These are phyloP conservation scores for Pipistrellus nathusii DNA, from an alignment of 2,797 vertebrate species.

Conservation along the genomic window DNA sequence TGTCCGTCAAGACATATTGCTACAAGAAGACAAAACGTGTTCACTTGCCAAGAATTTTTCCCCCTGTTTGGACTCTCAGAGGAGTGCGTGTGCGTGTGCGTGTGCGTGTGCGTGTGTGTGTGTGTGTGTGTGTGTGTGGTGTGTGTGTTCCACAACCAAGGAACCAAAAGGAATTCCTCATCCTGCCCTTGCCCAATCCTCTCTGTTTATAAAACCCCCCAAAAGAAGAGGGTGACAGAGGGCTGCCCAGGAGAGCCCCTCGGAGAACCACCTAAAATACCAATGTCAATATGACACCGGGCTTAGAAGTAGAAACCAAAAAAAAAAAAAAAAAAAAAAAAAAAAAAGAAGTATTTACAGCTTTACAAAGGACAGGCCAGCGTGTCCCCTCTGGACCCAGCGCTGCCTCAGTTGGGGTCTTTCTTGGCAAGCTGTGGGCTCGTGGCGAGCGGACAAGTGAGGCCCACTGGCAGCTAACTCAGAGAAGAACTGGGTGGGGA, in stretches of 20 bases:
- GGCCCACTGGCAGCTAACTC: conserved; percentile 62
- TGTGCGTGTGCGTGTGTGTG: too few relatives aligned
- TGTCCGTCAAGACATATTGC: conserved; percentile 72
- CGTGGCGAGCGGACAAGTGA: neutral
- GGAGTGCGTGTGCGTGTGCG: neutral
- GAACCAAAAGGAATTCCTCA: conserved; percentile 29
- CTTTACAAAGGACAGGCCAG: conserved; percentile 85
- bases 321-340: neutral
- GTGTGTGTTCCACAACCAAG: conserved; percentile 41
- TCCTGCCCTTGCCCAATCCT: conserved; percentile 68
- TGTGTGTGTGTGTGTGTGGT: neutral
- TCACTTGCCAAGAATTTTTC: neutral
- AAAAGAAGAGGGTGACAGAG: conserved; percentile 57
- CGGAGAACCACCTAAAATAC: conserved; percentile 83
- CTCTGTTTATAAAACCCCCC: conserved; percentile 76
- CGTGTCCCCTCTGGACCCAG: neutral
- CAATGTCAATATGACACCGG: conserved; percentile 90
- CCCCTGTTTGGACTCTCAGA: conserved; percentile 34
- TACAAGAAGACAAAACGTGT: conserved; percentile 30
- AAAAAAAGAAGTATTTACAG: conserved; percentile 90
- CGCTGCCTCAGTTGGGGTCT: conserved; percentile 56
- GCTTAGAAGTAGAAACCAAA: conserved; percentile 83
- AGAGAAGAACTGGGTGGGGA: neutral
- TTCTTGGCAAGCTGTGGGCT: conserved; percentile 79
- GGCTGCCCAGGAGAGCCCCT: conserved; percentile 70